phyloP scores from a whole-genome alignment of 2,888 invertebrate species.

The Drosophila monieri region DNA sequence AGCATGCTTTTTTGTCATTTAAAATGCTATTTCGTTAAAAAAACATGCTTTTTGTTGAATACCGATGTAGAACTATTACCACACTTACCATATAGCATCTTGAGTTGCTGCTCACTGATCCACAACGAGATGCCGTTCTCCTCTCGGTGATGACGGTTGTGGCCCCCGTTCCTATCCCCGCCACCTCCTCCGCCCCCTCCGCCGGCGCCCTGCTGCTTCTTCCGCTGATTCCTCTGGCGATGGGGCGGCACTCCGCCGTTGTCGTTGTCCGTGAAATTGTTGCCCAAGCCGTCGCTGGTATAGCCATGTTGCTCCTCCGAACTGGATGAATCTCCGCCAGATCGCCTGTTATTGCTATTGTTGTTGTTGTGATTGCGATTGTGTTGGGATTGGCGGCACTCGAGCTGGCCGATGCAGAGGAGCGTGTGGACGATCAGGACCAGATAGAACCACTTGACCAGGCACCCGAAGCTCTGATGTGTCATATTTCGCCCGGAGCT shows the following conservation, averaged over 20 bases:
- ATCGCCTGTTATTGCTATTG: constrained; percentile 51
- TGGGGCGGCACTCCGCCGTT: constrained; percentile 47
- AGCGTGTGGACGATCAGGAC: constrained; percentile 67
- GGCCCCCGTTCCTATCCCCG: constrained; percentile 52
- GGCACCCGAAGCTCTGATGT: constrained; percentile 62
- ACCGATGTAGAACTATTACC: not conserved
- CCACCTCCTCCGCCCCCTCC: constrained; percentile 47
- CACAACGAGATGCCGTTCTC: constrained; percentile 90
- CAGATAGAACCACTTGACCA: constrained; percentile 74
- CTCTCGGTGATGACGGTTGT: constrained; percentile 72
- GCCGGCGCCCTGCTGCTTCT: constrained; percentile 56
- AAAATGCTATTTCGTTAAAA: not conserved
- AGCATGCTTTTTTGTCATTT: not conserved
- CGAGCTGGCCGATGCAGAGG: constrained; percentile 63
- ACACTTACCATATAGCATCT: constrained; percentile 92
- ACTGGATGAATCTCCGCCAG: constrained; percentile 51
- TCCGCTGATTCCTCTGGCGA: constrained; percentile 51
- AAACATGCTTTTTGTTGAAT: too few relatives aligned
- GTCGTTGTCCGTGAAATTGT: constrained; percentile 50
- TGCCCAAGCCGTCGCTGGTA: constrained; percentile 51
- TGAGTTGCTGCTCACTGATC: constrained; percentile 96
- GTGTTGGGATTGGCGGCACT: constrained; percentile 67
- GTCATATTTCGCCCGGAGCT: constrained; percentile 60
- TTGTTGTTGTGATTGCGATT: constrained; percentile 61
- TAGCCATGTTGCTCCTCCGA: constrained; percentile 63